A percentile compares a stretch with the other conserved stretches of the same genome.
phyloP scores from a whole-genome alignment of 2,888 invertebrate species.

The Cheilosia vernalis region DNA sequence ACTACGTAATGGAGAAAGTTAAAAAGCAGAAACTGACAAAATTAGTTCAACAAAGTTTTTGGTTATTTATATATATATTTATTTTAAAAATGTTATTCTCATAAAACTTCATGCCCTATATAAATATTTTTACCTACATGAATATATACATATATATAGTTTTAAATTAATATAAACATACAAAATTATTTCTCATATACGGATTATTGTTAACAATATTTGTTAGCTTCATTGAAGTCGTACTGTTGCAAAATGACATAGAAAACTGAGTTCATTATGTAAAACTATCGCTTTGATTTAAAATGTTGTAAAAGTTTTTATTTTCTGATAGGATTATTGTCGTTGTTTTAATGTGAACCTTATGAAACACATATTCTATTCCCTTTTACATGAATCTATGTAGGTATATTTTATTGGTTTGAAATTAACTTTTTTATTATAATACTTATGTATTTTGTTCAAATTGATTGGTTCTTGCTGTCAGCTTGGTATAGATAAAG shows the following conservation, averaged over 20 bases:
- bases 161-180: constrained; percentile 48
- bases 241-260: constrained; percentile 16
- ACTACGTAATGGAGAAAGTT: too few species aligned
- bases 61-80: constrained; percentile 61
- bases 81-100: constrained; percentile 52
- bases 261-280: not conserved
- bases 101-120: constrained; percentile 46
- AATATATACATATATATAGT: constrained; percentile 36
- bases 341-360: constrained; percentile 56
- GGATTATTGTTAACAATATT: constrained; percentile 18
- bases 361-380: constrained; percentile 59
- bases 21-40: too few species aligned
- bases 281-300: constrained; percentile 6
- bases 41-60: not conserved
- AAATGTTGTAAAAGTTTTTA: constrained; percentile 17
- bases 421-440: not conserved
- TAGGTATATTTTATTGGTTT: constrained; percentile 14
- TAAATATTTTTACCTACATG: constrained; percentile 50
- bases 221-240: constrained; percentile 9
- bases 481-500: constrained; percentile 34
- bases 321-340: constrained; percentile 70
- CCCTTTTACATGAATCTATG: constrained; percentile 25
- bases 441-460: constrained; percentile 13
- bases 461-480: constrained; percentile 65
- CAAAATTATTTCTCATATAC: constrained; percentile 30